These are phyloP conservation scores for Eueides isabella DNA, from an alignment of 1,140 invertebrate species.

Conservation along the genomic window DNA sequence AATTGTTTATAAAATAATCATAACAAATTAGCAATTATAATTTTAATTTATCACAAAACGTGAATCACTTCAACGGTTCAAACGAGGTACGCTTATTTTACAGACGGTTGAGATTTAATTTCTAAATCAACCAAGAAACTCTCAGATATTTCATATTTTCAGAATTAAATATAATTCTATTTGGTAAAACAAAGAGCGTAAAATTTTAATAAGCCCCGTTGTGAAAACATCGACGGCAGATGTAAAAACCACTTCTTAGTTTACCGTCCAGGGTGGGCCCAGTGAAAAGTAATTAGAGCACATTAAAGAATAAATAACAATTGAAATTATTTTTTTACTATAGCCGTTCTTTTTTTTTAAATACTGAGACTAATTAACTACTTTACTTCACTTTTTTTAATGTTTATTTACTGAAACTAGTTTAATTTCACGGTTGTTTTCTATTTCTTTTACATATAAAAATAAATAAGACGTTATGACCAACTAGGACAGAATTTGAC, in stretches of 20 bases:
- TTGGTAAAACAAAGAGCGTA: slow-evolving; percentile 44
- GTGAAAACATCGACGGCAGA: slow-evolving; percentile 53
- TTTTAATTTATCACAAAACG: slow-evolving; percentile 8
- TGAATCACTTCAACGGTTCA: slow-evolving; percentile 1
- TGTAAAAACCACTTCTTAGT: slow-evolving; percentile 46
- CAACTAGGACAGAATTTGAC: too few relatives aligned
- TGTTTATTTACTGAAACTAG: too few relatives aligned
- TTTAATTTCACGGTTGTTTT: too few relatives aligned
- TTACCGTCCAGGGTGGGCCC: slow-evolving; percentile 40
- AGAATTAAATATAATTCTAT: slow-evolving; percentile 48
- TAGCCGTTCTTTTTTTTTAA: not conserved
- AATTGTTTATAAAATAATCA: slow-evolving; percentile 3
- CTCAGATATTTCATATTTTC: slow-evolving; percentile 37
- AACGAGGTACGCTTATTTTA: slow-evolving; percentile 10
- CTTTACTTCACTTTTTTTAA: too few relatives aligned
- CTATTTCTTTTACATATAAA: too few relatives aligned
- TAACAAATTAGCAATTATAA: slow-evolving; percentile 10
- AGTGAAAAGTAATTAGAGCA: slow-evolving; percentile 43
- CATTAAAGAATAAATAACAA: not conserved
- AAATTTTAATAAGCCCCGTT: slow-evolving; percentile 53
- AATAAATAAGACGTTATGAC: too few relatives aligned
- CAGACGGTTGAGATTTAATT: slow-evolving; percentile 34
- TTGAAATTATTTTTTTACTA: not conserved
- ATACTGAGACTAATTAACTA: too few relatives aligned
- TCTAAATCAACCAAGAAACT: slow-evolving; percentile 36